These are phyloP conservation scores for Bactericera cockerelli DNA, from an alignment of 1,140 invertebrate species.

Conservation along the genomic window DNA sequence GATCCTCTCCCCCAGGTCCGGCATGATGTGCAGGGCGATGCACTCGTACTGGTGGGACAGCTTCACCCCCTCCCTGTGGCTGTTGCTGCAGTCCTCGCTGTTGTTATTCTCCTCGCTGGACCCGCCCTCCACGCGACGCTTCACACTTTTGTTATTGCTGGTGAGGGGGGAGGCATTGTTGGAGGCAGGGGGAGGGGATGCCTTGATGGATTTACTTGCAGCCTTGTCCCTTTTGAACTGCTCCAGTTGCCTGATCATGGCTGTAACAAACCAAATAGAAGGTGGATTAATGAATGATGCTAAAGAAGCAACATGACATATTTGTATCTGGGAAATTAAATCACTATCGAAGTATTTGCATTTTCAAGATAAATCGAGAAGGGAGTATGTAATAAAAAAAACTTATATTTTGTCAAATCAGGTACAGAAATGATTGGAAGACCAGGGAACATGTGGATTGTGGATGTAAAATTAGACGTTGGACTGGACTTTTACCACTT, in stretches of 20 bases:
- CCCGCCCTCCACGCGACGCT: neutral
- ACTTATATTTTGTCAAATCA: too few relatives aligned
- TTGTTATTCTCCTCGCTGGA: neutral
- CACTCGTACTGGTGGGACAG: constrained; percentile 44
- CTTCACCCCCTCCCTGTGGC: neutral
- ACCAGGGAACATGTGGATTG: too few relatives aligned
- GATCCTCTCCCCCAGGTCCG: constrained; percentile 73
- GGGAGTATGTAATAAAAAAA: too few relatives aligned
- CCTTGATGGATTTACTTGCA: neutral
- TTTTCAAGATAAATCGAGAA: too few relatives aligned
- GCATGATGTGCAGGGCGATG: constrained; percentile 71
- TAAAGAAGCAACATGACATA: too few relatives aligned
- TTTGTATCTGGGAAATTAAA: too few relatives aligned
- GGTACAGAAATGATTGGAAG: too few relatives aligned
- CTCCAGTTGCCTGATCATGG: constrained; percentile 59
- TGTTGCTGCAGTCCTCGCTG: neutral
- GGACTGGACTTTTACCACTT: too few relatives aligned
- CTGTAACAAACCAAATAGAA: constrained; percentile 35
- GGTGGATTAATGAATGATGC: too few relatives aligned
- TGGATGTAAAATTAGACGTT: too few relatives aligned
- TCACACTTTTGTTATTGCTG: neutral
- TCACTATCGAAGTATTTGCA: too few relatives aligned
- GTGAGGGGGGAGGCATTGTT: neutral
- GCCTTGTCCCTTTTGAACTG: constrained; percentile 49
- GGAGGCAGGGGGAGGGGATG: neutral